Conservation (phyloP, 2,797 vertebrate species). For the Centroberyx gerrardi region DNA sequence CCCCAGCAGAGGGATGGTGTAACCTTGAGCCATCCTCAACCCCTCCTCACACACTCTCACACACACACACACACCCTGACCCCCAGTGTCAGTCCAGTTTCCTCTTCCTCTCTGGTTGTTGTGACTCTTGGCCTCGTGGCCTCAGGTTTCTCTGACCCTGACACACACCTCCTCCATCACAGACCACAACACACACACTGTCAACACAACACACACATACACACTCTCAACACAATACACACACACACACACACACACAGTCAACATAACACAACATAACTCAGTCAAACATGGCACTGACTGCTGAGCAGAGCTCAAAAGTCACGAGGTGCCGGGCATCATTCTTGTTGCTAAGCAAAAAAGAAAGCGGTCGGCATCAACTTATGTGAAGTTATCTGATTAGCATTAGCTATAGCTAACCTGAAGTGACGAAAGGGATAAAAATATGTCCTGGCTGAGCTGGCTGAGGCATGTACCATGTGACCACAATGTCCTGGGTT, state of each 20-base stretch:
- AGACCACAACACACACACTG: constrained; percentile 13
- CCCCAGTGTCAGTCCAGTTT: constrained; percentile 27
- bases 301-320: too few relatives aligned
- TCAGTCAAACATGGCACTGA: constrained; percentile 21
- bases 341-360: too few relatives aligned
- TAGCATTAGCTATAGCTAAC: too few relatives aligned
- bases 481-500: too few relatives aligned
- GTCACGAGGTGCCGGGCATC: too few relatives aligned
- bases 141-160: constrained; percentile 12
- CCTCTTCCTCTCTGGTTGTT: constrained; percentile 46
- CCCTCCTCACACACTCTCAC: constrained; percentile 26
- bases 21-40: constrained; percentile 51
- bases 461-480: too few relatives aligned
- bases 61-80: constrained; percentile 36
- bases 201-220: constrained; percentile 5
- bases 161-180: constrained; percentile 34
- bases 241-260: constrained; percentile 7
- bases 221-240: constrained; percentile 31
- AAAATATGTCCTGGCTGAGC: too few relatives aligned
- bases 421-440: too few relatives aligned
- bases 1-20: constrained; percentile 41
- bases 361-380: too few relatives aligned
- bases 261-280: constrained; percentile 4
- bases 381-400: too few relatives aligned
- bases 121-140: constrained; percentile 18